phyloP scores from a whole-genome alignment of 2,797 vertebrate species.

The Caiman crocodilus region DNA sequence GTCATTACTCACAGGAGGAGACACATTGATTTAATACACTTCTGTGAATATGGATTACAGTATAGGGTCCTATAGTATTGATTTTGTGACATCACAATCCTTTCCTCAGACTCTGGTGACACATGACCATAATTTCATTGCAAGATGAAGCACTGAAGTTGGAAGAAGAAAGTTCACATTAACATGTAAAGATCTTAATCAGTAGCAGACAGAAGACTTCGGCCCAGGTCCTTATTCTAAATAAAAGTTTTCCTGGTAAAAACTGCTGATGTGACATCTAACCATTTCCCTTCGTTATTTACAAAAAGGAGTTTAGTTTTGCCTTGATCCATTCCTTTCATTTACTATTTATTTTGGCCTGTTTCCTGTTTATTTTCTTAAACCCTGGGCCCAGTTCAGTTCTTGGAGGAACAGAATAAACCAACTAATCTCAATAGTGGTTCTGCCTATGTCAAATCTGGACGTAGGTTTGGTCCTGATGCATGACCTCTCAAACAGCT shows the following conservation, averaged over 20 bases:
- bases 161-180: neutral
- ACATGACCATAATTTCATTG: conserved; percentile 11
- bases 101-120: conserved; percentile 29
- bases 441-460: too few relatives aligned
- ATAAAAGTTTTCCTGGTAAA: neutral
- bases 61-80: conserved; percentile 42
- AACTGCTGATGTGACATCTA: too few relatives aligned
- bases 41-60: conserved; percentile 59
- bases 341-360: too few relatives aligned
- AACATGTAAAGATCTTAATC: neutral
- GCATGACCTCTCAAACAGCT: neutral
- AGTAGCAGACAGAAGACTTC: neutral
- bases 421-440: too few relatives aligned
- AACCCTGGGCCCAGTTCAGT: too few relatives aligned
- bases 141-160: neutral
- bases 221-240: neutral
- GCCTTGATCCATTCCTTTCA: neutral
- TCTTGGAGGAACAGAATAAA: too few relatives aligned
- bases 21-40: conserved; percentile 64
- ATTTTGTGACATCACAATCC: conserved; percentile 67
- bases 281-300: neutral
- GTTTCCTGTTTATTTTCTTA: neutral
- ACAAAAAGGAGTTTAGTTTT: neutral
- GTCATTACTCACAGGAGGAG: conserved; percentile 35
- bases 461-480: too few relatives aligned